These are phyloP conservation scores for Epizoanthus scotinus DNA, from an alignment of 92 coral and sea anemone species.

Conservation along the genomic window DNA sequence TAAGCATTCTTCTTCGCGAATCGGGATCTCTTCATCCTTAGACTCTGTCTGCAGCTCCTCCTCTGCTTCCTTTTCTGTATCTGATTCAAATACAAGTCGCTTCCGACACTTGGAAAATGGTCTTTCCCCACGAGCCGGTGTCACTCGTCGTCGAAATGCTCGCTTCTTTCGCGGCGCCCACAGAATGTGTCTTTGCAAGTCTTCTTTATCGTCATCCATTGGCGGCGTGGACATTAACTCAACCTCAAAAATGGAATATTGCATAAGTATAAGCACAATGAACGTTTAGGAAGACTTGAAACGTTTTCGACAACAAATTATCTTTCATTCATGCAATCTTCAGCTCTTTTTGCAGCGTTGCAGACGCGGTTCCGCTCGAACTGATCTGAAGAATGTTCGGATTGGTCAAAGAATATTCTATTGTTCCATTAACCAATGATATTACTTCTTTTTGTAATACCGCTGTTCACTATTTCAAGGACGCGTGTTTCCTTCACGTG, in stretches of 20 bases:
- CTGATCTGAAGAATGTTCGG: neutral
- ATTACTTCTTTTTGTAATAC: neutral
- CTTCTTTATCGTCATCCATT: constrained; percentile 28
- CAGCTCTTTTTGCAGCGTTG: neutral
- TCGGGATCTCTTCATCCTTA: neutral
- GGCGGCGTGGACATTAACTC: neutral
- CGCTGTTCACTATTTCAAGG: constrained; percentile 13
- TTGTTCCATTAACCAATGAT: constrained; percentile 29
- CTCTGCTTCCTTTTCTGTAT: constrained; percentile 29
- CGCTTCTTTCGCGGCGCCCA: constrained; percentile 45
- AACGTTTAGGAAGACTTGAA: neutral
- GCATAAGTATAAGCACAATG: neutral
- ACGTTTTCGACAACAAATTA: neutral
- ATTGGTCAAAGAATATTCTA: constrained; percentile 19
- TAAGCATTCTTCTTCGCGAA: neutral
- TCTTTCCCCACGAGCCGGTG: constrained; percentile 18
- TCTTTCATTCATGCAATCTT: neutral
- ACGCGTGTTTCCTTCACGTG: constrained; percentile 17
- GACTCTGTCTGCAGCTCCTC: neutral
- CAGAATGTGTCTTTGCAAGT: constrained; percentile 25
- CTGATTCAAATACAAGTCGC: constrained; percentile 29
- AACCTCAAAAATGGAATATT: neutral
- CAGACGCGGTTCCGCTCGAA: constrained; percentile 18
- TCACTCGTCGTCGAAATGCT: constrained; percentile 41
- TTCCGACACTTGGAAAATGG: constrained; percentile 23